These are phyloP conservation scores for Penaeus japonicus DNA, from an alignment of 1,140 invertebrate species.

Conservation along the genomic window DNA sequence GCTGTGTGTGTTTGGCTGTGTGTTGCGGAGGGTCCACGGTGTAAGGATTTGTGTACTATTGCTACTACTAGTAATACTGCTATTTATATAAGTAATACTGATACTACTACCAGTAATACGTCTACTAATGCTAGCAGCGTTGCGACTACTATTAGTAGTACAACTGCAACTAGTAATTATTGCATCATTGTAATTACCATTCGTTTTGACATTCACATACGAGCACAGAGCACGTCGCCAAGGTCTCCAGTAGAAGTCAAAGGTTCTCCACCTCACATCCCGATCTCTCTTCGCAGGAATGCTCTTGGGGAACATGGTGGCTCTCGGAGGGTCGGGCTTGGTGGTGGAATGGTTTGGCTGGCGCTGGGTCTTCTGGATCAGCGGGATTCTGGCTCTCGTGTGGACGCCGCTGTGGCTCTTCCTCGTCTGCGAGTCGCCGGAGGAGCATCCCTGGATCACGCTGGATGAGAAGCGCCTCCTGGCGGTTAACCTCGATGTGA, in stretches of 20 bases:
- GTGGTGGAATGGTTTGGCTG: conserved; percentile 23
- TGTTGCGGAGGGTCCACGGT: too few relatives aligned
- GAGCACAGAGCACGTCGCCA: neutral
- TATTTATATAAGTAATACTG: too few relatives aligned
- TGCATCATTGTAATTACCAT: too few relatives aligned
- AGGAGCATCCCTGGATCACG: conserved; percentile 19
- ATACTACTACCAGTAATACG: too few relatives aligned
- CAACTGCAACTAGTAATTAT: too few relatives aligned
- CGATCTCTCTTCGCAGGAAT: conserved; percentile 9
- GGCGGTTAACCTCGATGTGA: conserved; percentile 2
- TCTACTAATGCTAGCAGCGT: too few relatives aligned
- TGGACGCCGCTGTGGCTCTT: conserved; percentile 41
- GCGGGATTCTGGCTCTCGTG: neutral
- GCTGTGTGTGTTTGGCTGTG: neutral
- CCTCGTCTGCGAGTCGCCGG: conserved; percentile 28
- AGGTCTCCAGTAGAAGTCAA: neutral
- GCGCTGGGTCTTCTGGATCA: conserved; percentile 44
- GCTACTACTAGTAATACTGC: too few relatives aligned
- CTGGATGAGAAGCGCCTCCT: conserved; percentile 2
- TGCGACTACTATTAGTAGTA: too few relatives aligned
- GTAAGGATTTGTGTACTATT: too few relatives aligned
- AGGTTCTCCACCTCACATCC: too few relatives aligned
- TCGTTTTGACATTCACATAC: too few relatives aligned
- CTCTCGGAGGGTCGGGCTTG: conserved; percentile 15
- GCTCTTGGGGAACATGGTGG: conserved; percentile 34